Evolutionary conservation across 2,113 vertebrate species (phyloP), one percentile per base, ranked within the genome.

Genomic region (Perccottus glenii): DNA sequence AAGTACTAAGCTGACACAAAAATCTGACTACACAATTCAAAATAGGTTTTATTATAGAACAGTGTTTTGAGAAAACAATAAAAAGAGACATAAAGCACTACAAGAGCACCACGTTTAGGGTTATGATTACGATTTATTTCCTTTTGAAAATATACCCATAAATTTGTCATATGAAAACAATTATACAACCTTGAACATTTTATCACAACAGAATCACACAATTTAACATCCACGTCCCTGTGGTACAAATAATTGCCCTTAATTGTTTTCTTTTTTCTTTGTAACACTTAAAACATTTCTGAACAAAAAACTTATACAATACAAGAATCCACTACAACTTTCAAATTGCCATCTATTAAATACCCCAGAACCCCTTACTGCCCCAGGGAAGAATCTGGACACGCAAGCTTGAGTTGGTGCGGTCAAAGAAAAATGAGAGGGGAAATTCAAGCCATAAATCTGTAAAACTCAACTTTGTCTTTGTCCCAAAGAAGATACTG

Each of bases 81-180:
- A 40, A 62, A 42, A 57, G 42, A 75, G 6, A 61, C 44, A 51
- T 32, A 44, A 45, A 56, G 11, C 5, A 57, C 55, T 8, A 45
- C 6, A 15, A 27, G 3, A 32, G 78, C 45, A 80, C 51, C 67
- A 82, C 12, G 65, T 73, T 66, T 80, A 85, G 80, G 88, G 89
- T 69, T 87, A 92, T 87, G 83, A 84, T 88, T 91, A 76, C 85
- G 84, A 89, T 92, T 93, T 92, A 90, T 91, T 92, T 91, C 86
- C 70, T 85, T 91, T 92, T 90, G 91, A 93, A 93, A 93, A 93
- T 92, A 93, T 91, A 92, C 85, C 89, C 87, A 93, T 88, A 90
- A 88, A 92, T 91, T 91, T 90, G 85, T 89, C 84, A 91, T 91
- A 90, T 88, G 90, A 93, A 93, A 93, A 93, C 92, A 86, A 88